A percentile compares a stretch with the other conserved stretches of the same genome.
phyloP scores from a whole-genome alignment of 1,140 invertebrate species.

The Platyscapa corneri region DNA sequence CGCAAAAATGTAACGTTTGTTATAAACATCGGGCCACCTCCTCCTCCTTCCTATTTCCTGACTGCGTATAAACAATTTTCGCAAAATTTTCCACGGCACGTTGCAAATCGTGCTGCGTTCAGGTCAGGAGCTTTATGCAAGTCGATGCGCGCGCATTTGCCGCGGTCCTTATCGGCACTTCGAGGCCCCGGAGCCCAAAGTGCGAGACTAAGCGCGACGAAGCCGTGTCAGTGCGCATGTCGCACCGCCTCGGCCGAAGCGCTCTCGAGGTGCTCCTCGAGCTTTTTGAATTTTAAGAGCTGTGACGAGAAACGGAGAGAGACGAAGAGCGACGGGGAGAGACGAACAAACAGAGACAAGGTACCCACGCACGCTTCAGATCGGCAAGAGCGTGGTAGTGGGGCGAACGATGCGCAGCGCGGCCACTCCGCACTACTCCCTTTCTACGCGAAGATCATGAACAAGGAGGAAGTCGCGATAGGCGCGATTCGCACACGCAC shows the following conservation, averaged over 20 bases:
- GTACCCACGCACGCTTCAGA: conserved; percentile 54
- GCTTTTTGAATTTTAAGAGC: conserved; percentile 19
- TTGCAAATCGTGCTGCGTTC: conserved; percentile 5
- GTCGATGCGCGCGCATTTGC: neutral
- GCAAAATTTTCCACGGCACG: conserved; percentile 23
- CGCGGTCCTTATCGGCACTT: neutral
- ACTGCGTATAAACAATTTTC: conserved; percentile 54
- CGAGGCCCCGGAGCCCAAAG: too few species aligned
- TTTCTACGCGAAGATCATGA: conserved; percentile 70
- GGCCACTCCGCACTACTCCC: conserved; percentile 74
- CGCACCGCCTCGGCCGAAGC: neutral
- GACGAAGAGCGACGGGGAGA: neutral
- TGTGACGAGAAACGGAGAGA: too few species aligned
- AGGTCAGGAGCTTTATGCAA: neutral
- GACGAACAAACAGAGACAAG: conserved; percentile 55
- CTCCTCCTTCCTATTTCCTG: conserved; percentile 48
- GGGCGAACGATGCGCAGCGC: conserved; percentile 73
- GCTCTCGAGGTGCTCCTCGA: neutral
- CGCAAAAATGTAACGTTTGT: conserved; percentile 52
- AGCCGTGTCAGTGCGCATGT: conserved; percentile 1
- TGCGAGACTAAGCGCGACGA: too few species aligned
- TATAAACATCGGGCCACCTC: conserved; percentile 51
- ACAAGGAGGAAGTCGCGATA: conserved; percentile 59
- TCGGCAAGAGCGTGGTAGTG: conserved; percentile 60
- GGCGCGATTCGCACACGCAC: conserved; percentile 50